Evolutionary conservation across 2,797 vertebrate genomes (phyloP).

Genomic region (Pygocentrus nattereri): DNA sequence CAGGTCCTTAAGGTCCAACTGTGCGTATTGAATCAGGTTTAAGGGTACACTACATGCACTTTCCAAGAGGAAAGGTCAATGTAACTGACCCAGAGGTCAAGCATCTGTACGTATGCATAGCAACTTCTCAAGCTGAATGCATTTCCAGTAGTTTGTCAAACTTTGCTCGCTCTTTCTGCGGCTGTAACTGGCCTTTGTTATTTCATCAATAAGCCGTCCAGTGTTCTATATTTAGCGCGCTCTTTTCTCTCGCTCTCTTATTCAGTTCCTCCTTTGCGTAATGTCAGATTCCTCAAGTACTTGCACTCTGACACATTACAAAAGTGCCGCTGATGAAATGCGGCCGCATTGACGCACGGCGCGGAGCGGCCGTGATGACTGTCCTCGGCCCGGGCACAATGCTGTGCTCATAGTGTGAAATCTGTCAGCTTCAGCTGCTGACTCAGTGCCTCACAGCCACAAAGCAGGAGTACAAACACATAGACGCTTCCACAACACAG

Average conservation of each 20-base stretch:
- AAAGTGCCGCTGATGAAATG: constrained; percentile 14
- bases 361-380: background rate
- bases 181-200: constrained; percentile 2
- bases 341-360: constrained; percentile 17
- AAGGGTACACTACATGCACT: too few relatives aligned
- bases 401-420: background rate
- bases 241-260: background rate
- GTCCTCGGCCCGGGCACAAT: constrained; percentile 4
- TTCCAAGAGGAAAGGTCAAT: too few relatives aligned
- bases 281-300: constrained; percentile 13
- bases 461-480: constrained; percentile 1
- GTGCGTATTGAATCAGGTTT: too few relatives aligned
- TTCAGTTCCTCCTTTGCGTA: constrained; percentile 27
- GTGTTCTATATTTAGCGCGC: constrained; percentile 22
- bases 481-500: background rate
- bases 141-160: background rate
- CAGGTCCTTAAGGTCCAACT: too few relatives aligned
- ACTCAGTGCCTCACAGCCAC: constrained; percentile 11
- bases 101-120: background rate
- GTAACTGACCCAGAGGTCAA: too few relatives aligned
- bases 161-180: too few relatives aligned
- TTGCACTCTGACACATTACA: constrained; percentile 25
- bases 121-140: too few relatives aligned
- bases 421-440: constrained; percentile 10
- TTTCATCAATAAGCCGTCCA: background rate